These are phyloP conservation scores for Hyposoter didymator DNA, from an alignment of 2,888 invertebrate species.

Conservation along the genomic window DNA sequence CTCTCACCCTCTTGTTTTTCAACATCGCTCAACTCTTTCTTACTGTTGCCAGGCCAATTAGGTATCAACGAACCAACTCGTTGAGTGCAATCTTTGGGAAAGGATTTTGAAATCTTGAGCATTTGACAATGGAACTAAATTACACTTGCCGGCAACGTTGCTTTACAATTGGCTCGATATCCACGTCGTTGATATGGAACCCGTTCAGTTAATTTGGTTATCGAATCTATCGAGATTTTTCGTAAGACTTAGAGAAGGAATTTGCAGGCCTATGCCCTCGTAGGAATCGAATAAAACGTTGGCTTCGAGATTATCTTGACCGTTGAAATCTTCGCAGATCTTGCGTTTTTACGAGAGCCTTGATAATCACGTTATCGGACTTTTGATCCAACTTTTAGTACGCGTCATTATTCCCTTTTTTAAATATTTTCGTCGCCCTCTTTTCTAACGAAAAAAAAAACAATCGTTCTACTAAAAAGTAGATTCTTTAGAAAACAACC, in stretches of 20 bases:
- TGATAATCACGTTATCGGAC: conserved; percentile 12
- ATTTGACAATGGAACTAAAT: not conserved
- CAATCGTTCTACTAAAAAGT: conserved; percentile 1
- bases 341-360: conserved; percentile 28
- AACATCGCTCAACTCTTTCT: not conserved
- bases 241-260: not conserved
- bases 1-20: not conserved
- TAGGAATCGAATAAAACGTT: conserved; percentile 12
- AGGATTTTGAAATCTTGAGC: not conserved
- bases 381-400: conserved; percentile 20
- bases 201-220: not conserved
- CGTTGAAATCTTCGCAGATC: conserved; percentile 1
- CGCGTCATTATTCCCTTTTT: not conserved
- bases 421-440: not conserved
- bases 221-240: not conserved
- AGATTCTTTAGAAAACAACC: not conserved
- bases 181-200: conserved; percentile 1
- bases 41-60: not conserved
- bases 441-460: not conserved
- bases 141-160: not conserved
- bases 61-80: not conserved
- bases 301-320: not conserved
- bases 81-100: not conserved
- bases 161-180: not conserved
- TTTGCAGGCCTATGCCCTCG: conserved; percentile 38